Evolutionary conservation across 2,888 invertebrate species (phyloP), one percentile per base, ranked within the genome.

Genomic region (Synanthedon andrenaeformis): DNA sequence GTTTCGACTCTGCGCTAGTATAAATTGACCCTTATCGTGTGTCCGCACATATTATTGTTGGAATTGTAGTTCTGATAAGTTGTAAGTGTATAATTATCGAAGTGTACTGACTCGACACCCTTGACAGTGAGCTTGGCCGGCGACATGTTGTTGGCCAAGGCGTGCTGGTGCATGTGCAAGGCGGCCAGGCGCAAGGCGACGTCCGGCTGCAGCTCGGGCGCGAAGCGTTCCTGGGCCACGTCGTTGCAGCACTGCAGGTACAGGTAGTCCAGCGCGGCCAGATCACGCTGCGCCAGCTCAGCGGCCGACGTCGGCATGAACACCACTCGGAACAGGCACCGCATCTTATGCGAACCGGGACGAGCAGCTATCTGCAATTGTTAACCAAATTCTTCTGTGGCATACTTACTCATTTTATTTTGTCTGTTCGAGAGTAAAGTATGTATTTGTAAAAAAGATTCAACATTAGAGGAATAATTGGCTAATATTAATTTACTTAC

Each of bases 221-320:
- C 93, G 75, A 96, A 96, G 57, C 96, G 79, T 70, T 97, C 97
- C 70, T 96, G 94, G 0, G 96, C 94, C 12, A 97, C 96, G 80
- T 97, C 97, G 74, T 96, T 97, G 76, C 96, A 96, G 79, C 96
- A 96, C 85, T 96, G 96, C 75, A 92, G 90, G 82, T 94, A 96
- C 42, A 96, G 89, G 79, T 96, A 97, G 80, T 97, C 96, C 66
- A 97, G 90, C 1, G 96, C 94, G 17, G 93, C 92, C 12, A 95
- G 89, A 84, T 97, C 97, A 61, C 91, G 90, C 74, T 94, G 93
- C 0, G 96, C 93, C 53, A 97, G 82, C 55, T 93, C 93, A 3
- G 94, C 94, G 0, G 96, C 94, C 52, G 97, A 95, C 17, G 91
- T 89, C 4, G 97, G 97, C 66, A 96, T 95, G 85, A 96, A 97